phyloP scores from a whole-genome alignment of 2,113 vertebrate species.

The Myotis lucifugus region DNA sequence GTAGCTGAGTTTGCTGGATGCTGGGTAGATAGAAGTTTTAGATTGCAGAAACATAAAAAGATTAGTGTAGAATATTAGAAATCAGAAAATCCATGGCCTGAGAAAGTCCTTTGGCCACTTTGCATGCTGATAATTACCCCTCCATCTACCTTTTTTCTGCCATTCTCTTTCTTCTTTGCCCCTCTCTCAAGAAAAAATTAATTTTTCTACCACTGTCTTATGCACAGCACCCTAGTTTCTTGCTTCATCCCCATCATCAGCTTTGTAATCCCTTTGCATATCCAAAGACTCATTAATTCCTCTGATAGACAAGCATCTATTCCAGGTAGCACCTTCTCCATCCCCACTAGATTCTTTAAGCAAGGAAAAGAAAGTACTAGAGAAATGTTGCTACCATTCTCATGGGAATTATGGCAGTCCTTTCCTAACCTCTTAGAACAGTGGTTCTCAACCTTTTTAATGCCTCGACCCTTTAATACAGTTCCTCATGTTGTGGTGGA shows the following conservation, averaged over 20 bases:
- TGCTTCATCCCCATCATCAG: background rate
- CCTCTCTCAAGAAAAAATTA: background rate
- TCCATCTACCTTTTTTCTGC: background rate
- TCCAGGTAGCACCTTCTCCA: background rate
- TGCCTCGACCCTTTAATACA: too few relatives aligned
- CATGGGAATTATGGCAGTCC: background rate
- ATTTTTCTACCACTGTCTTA: background rate
- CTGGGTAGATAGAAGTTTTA: background rate
- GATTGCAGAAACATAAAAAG: background rate
- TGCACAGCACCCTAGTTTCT: background rate
- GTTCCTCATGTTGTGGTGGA: too few relatives aligned
- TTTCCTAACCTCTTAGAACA: background rate
- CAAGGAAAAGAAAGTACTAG: background rate
- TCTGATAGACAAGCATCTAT: background rate
- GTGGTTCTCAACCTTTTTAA: too few relatives aligned
- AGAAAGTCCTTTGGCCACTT: background rate
- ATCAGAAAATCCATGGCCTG: background rate
- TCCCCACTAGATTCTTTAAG: background rate
- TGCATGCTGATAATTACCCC: fast-evolving
- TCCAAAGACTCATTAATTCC: background rate
- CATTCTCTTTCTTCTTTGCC: background rate
- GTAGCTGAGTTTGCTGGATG: background rate
- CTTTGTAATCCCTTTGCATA: background rate
- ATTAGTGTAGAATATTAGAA: background rate
- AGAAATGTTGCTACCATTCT: background rate